Evolutionary conservation across 2,888 invertebrate species (phyloP).

Genomic region (Drosophila tripunctata): DNA sequence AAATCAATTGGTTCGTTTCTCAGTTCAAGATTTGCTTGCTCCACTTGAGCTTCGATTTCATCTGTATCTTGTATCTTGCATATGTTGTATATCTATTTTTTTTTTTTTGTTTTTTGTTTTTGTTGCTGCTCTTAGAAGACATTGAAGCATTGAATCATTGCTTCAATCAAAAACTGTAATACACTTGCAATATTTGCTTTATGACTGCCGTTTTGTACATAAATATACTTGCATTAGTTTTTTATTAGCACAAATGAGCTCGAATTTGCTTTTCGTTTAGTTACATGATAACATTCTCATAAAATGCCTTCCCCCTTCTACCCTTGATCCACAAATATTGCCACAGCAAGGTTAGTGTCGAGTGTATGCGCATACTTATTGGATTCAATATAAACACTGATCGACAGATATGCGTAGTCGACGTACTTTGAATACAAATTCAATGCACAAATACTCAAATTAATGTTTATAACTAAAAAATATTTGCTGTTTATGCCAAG

Average conservation of each 20-base stretch:
- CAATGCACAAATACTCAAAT: conserved; percentile 1
- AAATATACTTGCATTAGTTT: too few relatives aligned
- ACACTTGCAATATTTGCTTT: conserved; percentile 55
- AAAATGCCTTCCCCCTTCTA: conserved; percentile 8
- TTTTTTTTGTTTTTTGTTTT: neutral
- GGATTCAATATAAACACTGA: conserved; percentile 50
- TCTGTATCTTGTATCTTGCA: conserved; percentile 34
- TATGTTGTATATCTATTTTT: conserved; percentile 21
- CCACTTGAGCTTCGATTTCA: conserved; percentile 66
- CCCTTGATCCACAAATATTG: conserved; percentile 8
- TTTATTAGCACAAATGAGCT: conserved; percentile 67
- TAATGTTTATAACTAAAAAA: conserved; percentile 11
- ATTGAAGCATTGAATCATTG: conserved; percentile 48
- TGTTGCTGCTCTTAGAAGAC: conserved; percentile 36
- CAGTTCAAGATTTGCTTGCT: conserved; percentile 32
- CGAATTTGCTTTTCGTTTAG: conserved; percentile 24
- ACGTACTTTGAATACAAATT: conserved; percentile 25
- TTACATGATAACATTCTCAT: conserved; percentile 58
- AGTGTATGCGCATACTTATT: conserved; percentile 34
- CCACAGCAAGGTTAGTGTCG: conserved; percentile 40
- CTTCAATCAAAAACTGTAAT: conserved; percentile 45
- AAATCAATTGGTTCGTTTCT: conserved; percentile 58
- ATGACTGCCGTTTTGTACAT: conserved; percentile 37
- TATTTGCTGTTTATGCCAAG: neutral
- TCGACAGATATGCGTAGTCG: conserved; percentile 23